phyloP scores from a whole-genome alignment of 2,113 vertebrate genomes.

The Dendrocopos noguchii region DNA sequence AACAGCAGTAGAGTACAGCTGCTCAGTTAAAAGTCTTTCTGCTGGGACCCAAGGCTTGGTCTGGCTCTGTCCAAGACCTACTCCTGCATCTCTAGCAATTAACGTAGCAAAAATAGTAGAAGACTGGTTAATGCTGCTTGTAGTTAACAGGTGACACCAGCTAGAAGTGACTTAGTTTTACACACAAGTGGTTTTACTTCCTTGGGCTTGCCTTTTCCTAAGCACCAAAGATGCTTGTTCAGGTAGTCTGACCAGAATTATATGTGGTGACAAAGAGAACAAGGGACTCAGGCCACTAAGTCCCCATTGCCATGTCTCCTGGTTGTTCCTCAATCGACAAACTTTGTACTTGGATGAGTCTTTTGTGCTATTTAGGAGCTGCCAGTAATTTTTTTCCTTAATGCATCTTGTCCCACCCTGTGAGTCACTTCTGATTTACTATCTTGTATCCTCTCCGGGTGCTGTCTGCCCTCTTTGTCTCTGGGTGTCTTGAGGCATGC shows the following conservation, averaged over 20 bases:
- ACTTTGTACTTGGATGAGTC: background rate
- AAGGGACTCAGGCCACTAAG: background rate
- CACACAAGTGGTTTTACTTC: background rate
- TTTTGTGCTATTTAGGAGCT: background rate
- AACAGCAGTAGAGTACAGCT: background rate
- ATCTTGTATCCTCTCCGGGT: background rate
- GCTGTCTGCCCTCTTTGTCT: background rate
- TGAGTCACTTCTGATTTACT: background rate
- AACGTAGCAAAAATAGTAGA: rapidly evolving
- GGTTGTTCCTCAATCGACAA: background rate
- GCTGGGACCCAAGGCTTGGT: background rate
- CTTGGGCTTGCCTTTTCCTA: background rate
- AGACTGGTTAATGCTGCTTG: background rate
- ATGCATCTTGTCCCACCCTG: rapidly evolving
- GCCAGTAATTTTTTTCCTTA: background rate
- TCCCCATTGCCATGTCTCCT: background rate
- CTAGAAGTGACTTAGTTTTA: background rate
- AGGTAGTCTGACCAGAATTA: background rate
- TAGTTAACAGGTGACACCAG: rapidly evolving
- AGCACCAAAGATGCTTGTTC: background rate
- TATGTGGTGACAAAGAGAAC: rapidly evolving
- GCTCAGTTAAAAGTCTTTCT: background rate
- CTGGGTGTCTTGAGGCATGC: no score
- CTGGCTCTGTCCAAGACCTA: background rate
- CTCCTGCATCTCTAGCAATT: background rate